Conservation (phyloP, 2,113 vertebrate species). For the Lycaon pictus region DNA sequence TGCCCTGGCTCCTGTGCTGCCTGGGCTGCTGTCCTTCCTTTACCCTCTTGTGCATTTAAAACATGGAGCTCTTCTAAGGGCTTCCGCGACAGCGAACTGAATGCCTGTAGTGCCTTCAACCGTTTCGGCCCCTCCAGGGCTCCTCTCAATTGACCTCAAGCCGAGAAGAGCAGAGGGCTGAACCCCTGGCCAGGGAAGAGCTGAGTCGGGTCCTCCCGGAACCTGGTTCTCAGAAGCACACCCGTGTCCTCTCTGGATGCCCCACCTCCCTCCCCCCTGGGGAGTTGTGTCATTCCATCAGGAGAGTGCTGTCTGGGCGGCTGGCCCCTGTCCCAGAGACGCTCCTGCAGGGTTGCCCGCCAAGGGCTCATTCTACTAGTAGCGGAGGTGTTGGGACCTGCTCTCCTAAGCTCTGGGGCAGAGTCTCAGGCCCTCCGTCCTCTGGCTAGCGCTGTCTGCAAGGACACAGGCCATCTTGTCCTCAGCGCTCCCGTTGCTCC, state of each 20-base stretch:
- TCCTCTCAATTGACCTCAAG: neutral
- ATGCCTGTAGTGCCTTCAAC: rapidly evolving
- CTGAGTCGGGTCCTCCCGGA: neutral
- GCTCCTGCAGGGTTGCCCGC: neutral
- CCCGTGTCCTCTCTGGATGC: neutral
- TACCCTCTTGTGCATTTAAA: rapidly evolving
- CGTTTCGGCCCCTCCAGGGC: neutral
- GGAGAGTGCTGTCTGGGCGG: neutral
- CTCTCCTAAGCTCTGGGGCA: neutral
- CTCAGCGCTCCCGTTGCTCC: neutral
- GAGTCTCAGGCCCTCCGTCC: neutral
- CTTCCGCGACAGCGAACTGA: neutral
- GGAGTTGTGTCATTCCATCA: neutral
- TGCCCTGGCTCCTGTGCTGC: neutral
- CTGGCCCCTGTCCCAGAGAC: rapidly evolving
- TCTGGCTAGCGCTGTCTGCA: neutral
- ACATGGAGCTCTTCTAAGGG: neutral
- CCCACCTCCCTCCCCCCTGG: neutral
- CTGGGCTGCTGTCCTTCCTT: neutral
- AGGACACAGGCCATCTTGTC: neutral
- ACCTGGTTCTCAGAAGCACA: neutral
- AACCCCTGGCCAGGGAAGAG: neutral
- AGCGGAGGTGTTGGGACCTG: neutral
- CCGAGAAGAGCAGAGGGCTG: neutral
- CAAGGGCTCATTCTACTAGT: neutral